Conservation (phyloP, 2,888 invertebrate genomes). For the Eilema griseolum region DNA sequence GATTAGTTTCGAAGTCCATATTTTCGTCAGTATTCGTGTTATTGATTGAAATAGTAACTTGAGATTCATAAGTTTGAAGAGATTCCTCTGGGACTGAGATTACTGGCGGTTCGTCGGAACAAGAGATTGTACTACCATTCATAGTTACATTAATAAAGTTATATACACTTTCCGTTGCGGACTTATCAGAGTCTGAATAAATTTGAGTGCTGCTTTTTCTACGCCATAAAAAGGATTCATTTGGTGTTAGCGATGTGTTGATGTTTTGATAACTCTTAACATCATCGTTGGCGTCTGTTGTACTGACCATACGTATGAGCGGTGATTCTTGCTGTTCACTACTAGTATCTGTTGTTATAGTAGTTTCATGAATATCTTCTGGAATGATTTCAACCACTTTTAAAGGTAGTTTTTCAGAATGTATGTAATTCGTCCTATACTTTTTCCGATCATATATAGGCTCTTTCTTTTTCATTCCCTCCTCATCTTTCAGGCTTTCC, state of each 20-base stretch:
- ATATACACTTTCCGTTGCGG: conserved; percentile 71
- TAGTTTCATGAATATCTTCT: conserved; percentile 74
- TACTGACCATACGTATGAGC: conserved; percentile 37
- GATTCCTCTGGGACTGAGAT: conserved; percentile 64
- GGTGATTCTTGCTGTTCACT: conserved; percentile 36
- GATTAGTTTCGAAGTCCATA: conserved; percentile 79
- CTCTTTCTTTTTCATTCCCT: conserved; percentile 70
- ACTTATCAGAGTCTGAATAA: conserved; percentile 76
- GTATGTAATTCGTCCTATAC: conserved; percentile 82
- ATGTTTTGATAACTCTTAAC: conserved; percentile 64
- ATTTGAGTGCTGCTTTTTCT: conserved; percentile 79
- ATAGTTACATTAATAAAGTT: conserved; percentile 70
- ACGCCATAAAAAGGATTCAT: conserved; percentile 90
- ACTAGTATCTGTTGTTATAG: conserved; percentile 33
- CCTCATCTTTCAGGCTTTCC: conserved; percentile 46
- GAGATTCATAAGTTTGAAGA: conserved; percentile 65
- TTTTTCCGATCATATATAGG: conserved; percentile 78
- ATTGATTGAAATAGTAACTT: conserved; percentile 51
- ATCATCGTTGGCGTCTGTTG: conserved; percentile 47
- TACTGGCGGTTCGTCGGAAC: conserved; percentile 57
- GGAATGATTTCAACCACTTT: conserved; percentile 82
- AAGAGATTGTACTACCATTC: conserved; percentile 61
- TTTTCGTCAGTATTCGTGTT: conserved; percentile 62
- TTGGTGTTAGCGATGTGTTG: conserved; percentile 84
- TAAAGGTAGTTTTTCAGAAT: conserved; percentile 77